Base-by-base conservation (phyloP, 2,113 vertebrate genomes). In the Turdus rufiventris region DNA sequence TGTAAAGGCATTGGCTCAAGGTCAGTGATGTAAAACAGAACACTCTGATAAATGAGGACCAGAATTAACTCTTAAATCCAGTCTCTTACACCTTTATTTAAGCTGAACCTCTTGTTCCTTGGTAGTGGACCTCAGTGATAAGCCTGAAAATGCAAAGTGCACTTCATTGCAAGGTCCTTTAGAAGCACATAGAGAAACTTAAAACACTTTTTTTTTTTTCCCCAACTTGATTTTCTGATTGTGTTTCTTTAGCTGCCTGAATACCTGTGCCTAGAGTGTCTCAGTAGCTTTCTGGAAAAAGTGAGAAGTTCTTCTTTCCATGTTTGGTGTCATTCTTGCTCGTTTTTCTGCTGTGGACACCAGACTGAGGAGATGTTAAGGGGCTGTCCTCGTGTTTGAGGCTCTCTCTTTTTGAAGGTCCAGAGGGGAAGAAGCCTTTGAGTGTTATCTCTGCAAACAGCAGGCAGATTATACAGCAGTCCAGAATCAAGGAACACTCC, bases 331-430 rank as follows among this genome's bases (percentile, higher is more conserved):
- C 54, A 38, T 85, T 91, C 90, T 87, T 75, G 14, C 65, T 74
- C 43, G 14, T 72, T 72, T 94, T 72, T 77, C 57, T 91, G 20
- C 33, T 0, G 14, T 19, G 60, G 75, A 45, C 58, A 76, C 43
- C 31, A 63, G 62, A 58, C 21, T 12, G 67, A 72, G 60, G 66
- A 54, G 63, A 60, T 2, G n/a, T 76, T 83, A 47, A 68, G 0
- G 4, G 38, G 74, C 81, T 63, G 18, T 92, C 72, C 47, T 81
- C 75, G 65, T 68, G 86, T 96, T 96, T 90, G 92, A 83, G 87
- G 63, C 10, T 18, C 48, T 42, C 42, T 21, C 25, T 75, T 95
- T 89, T 87, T 89, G 94, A 92, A 87, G 60, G 62, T n/a, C 89
- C 74, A 96, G 33, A 93, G 74, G 12, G 33, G 50, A 72, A 42